Percentiles rank a stretch among this genome's conserved stretches.
Conservation (phyloP, 2,888 invertebrate genomes). For the Campopleginae sp. region DNA sequence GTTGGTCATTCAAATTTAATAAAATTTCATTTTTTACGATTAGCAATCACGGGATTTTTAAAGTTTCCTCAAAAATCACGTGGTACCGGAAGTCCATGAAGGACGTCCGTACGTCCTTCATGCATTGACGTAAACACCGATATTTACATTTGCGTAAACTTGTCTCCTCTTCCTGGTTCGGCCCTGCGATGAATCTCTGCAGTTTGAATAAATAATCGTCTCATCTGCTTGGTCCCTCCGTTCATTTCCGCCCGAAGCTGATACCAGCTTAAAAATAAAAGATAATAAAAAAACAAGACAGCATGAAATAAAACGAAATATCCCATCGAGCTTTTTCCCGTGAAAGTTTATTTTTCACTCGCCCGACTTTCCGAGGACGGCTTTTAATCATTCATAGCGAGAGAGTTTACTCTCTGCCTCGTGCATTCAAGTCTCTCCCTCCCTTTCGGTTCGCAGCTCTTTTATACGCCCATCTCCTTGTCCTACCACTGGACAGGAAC, state of each 20-base stretch:
- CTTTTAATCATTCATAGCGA: slow-evolving; percentile 64
- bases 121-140: slow-evolving; percentile 4
- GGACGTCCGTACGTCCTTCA: background rate
- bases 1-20: background rate
- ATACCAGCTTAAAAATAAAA: slow-evolving; percentile 66
- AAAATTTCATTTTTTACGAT: slow-evolving; percentile 10
- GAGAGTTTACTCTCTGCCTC: slow-evolving; percentile 53
- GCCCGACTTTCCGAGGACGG: slow-evolving; percentile 39
- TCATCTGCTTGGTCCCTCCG: slow-evolving; percentile 77
- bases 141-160: slow-evolving; percentile 17
- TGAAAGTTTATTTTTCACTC: slow-evolving; percentile 49
- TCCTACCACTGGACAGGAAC: background rate
- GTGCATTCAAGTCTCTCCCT: slow-evolving; percentile 66
- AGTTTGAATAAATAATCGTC: slow-evolving; percentile 80
- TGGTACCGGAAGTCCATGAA: too few relatives aligned
- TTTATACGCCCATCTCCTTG: background rate
- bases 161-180: slow-evolving; percentile 12
- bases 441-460: slow-evolving; percentile 8
- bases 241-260: slow-evolving; percentile 78
- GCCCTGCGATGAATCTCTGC: slow-evolving; percentile 72
- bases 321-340: slow-evolving; percentile 73
- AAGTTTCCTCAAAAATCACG: too few relatives aligned
- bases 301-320: slow-evolving; percentile 71
- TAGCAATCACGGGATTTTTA: background rate
- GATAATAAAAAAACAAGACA: slow-evolving; percentile 15